Evolutionary conservation across 2,888 invertebrate genomes (phyloP).

Genomic region (Cheilosia vulpina): DNA sequence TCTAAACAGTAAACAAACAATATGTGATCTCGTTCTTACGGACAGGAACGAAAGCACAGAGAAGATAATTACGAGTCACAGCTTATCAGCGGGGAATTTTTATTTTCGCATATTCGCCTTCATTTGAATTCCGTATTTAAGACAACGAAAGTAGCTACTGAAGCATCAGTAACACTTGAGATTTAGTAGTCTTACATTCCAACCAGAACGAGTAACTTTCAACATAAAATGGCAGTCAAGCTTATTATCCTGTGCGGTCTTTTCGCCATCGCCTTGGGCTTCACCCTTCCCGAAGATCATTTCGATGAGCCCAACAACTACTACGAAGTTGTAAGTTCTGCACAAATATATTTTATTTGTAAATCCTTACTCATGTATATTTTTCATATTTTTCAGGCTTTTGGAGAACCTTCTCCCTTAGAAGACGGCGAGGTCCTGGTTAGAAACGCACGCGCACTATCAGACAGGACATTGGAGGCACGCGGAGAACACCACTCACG

Average conservation of each 20-base stretch:
- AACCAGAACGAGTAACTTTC: background rate
- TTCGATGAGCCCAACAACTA: background rate
- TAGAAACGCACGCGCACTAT: constrained; percentile 40
- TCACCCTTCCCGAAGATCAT: constrained; percentile 27
- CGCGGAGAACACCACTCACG: background rate
- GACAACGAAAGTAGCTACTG: background rate
- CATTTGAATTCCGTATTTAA: too few species aligned
- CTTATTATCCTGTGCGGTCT: constrained; percentile 34
- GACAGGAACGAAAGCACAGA: too few species aligned
- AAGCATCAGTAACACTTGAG: background rate
- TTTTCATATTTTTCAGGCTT: background rate
- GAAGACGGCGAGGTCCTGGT: background rate
- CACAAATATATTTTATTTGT: background rate
- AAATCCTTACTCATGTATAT: background rate
- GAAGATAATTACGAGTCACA: too few species aligned
- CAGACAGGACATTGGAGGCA: constrained; percentile 26
- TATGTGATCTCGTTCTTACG: too few species aligned
- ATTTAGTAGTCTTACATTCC: background rate
- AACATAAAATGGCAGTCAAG: constrained; percentile 17
- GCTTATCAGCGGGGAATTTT: too few species aligned
- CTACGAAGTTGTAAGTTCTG: background rate
- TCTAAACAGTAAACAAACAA: too few species aligned
- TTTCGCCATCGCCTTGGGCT: constrained; percentile 36
- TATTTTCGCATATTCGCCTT: too few species aligned
- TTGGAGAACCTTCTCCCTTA: background rate